Base-by-base conservation (phyloP, 2,113 vertebrate species). In the Xiphophorus maculatus region DNA sequence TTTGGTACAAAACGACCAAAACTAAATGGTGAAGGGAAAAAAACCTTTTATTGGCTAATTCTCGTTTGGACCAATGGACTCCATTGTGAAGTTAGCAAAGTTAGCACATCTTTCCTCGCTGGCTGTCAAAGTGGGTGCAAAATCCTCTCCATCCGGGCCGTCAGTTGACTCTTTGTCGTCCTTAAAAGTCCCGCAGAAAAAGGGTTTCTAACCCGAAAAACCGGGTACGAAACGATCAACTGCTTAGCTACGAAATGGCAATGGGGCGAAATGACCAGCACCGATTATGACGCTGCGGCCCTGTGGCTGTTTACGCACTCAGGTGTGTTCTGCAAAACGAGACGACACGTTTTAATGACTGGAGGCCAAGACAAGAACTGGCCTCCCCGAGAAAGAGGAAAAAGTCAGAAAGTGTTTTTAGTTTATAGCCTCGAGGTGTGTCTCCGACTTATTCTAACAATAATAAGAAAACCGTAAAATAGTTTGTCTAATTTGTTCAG, bases 231-330 rank as follows among this genome's bases (percentile, higher is more conserved):
- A 48, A 48, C 14, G 44, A 48, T 48, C 44, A 48, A 6, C 40
- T 3, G 40, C 14, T 42, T 42, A 42, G 40, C 40, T 42, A 42
- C 40, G 40, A 42, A 42, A 15, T 42, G 42, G 15, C 13, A 15
- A 17, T 1, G 12, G 42, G 42, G 42, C 13, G 42, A 48, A 48
- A 14, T 13, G 40, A 48, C 44, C 14, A 19, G 42, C 42, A 44
- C 40, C 12, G 42, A 44, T 4, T 3, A 44, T 44, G 40, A 42
- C 13, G 40, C 42, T 70, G 13, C 28, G 17, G 44, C 10, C 14
- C 33, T 33, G 64, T 25, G 63, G 70, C 60, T 66, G 25, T 65
- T 64, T 37, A 71, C 28, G 68, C 81, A 66, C 65, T 19, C 30
- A 32, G 1, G 15, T 32, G n/a, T 30, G 58, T 33, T 32, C 29